Base-by-base conservation (phyloP, 2,888 invertebrate species). In the Synanthedon tipuliformis region DNA sequence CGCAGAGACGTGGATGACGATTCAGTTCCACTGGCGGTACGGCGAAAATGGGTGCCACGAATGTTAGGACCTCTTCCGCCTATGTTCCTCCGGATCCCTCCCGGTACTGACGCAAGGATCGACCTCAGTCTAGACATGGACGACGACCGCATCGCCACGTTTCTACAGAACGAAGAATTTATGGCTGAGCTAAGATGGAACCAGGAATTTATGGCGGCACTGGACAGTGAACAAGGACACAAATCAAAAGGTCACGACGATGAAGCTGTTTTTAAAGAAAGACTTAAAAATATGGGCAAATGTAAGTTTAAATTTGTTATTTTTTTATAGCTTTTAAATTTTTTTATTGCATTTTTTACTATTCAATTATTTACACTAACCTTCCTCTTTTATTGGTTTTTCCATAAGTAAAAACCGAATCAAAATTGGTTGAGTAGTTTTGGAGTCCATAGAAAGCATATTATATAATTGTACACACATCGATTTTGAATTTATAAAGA, bases 131-230 rank as follows among this genome's bases (percentile, higher is more conserved):
- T 86, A 5, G 92, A 93, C 61, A 88, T 95, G 69, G 95, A 96
- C 59, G 96, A 96, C 71, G 95, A 96, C 71, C 89, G 93, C 59
- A 93, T 95, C 58, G 96, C 96, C 0, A 89, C 95, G 57, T 92
- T 95, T 77, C 85, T 96, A 54, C 96, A 96, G 75, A 96, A 96
- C 68, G 94, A 95, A 70, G 96, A 97, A 77, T 96, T 96, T 65
- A 92, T 96, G 90, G 91, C 93, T 50, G 95, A 96, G 69, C 81
- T 96, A 41, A 88, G 94, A 55, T 92, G 93, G 90, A 95, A 96
- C 75, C 92, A 94, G 72, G 95, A 95, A 67, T 96, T 96, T 69
- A 92, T 96, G 89, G 92, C 92, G 23, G 93, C 95, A 1, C 81
- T 96, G 51, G 94, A 95, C 68, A 92, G 91, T 70, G 95, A 95